Evolutionary conservation across 2,888 invertebrate species (phyloP), one percentile per base, ranked within the genome.

Genomic region (Drosophila fulvimacula): DNA sequence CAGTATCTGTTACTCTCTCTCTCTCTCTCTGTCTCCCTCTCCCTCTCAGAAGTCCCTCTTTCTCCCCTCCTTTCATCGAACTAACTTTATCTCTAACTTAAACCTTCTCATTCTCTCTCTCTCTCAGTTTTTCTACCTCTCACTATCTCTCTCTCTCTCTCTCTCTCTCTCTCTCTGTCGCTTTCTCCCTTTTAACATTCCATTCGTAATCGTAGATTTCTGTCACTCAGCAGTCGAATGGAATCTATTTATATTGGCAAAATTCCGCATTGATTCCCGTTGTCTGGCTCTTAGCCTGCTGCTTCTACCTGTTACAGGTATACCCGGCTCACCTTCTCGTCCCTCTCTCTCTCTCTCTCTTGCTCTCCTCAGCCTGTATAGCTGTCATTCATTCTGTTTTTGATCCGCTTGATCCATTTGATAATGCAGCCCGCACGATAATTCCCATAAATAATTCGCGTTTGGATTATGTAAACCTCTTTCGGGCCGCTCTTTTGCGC

Each of bases 361-460:
- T 27, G 11, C 11, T 5, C 6, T 11, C 27, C 19, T 24, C 34
- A n/a, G 24, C 19, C 36, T 21, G 41, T 73, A 55, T 68, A 41
- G 15, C 60, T 79, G 70, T 70, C 71, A 76, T 61, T 42, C 21
- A 41, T 24, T 51, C 51, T 65, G 21, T 2, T 34, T 51, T 34
- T 56, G 42, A 75, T 68, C 49, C 57, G 49, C 58, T 48, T 69
- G 69, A 66, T 76, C 69, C 76, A 77, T 75, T 77, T 82, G 74
- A 72, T 79, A 71, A 81, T 82, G 86, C 86, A 81, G 56, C 71
- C 49, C 76, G 66, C 81, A 77, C 68, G 34, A 52, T 71, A 83
- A 79, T 72, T 81, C 81, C 74, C 86, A 82, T 83, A 83, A 86
- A 82, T 79, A 83, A 79, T 74, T 74, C 49, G 66, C 71, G 70